Conservation (phyloP, 2,113 vertebrate genomes). For the Myotis lucifugus region DNA sequence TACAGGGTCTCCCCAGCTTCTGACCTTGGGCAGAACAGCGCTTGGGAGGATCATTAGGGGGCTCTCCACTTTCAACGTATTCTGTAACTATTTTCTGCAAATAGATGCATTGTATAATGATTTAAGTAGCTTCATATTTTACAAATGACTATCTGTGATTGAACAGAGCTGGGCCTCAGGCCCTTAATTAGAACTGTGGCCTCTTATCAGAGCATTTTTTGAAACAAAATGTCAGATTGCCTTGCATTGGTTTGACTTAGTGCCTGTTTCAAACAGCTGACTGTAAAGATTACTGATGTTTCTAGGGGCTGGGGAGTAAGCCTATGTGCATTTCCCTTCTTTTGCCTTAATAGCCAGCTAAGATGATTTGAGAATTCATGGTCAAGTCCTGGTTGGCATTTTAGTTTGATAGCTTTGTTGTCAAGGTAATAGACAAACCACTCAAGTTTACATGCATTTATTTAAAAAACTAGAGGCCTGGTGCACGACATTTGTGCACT, state of each 20-base stretch:
- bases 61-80: not conserved
- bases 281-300: not conserved
- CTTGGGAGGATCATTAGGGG: not conserved
- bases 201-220: not conserved
- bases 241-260: not conserved
- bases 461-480: not conserved
- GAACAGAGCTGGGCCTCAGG: not conserved
- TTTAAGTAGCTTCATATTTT: slow-evolving; percentile 7
- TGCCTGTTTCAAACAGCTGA: not conserved
- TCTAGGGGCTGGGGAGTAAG: not conserved
- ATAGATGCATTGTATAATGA: not conserved
- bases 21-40: not conserved
- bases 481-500: too few species aligned
- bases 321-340: not conserved
- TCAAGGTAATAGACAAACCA: not conserved
- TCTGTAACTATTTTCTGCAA: not conserved
- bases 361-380: not conserved
- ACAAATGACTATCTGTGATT: not conserved
- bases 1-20: not conserved
- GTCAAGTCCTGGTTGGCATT: not conserved
- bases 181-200: slow-evolving; percentile 25
- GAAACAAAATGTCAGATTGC: not conserved
- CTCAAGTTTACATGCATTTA: not conserved
- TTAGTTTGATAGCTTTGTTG: not conserved
- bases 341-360: not conserved